Conservation (phyloP, 1,140 invertebrate species). For the Caenorhabditis brenneri region DNA sequence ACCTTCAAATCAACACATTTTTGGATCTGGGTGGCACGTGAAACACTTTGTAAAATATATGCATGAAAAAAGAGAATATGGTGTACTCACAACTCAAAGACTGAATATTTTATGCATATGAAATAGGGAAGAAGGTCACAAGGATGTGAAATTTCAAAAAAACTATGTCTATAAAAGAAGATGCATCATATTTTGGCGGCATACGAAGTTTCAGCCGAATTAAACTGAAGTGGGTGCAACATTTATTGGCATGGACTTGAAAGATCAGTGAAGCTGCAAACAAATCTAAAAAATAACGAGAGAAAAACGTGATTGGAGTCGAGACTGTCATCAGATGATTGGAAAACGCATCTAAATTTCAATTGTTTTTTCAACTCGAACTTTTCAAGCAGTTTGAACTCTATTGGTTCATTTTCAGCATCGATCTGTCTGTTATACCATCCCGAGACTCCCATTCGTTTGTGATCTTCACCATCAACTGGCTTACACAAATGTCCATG, state of each 20-base stretch:
- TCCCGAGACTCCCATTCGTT: slow-evolving; percentile 32
- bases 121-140: neutral
- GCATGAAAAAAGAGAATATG: slow-evolving; percentile 1
- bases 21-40: neutral
- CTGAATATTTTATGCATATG: slow-evolving; percentile 19
- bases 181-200: neutral
- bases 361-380: no score
- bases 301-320: no score
- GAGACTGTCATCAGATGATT: no score
- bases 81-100: neutral
- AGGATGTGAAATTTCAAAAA: neutral
- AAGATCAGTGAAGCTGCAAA: no score
- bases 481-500: slow-evolving; percentile 10
- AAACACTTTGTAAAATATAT: slow-evolving; percentile 10
- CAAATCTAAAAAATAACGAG: no score
- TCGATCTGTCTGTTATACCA: neutral
- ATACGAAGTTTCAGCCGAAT: no score
- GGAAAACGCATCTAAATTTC: no score
- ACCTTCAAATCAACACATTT: neutral
- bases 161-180: neutral
- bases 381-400: no score
- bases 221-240: no score
- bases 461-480: slow-evolving; percentile 47
- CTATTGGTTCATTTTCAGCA: no score
- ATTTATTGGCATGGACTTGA: no score